Conservation (phyloP, 2,888 invertebrate species). For the Cylindroiulus punctatus region DNA sequence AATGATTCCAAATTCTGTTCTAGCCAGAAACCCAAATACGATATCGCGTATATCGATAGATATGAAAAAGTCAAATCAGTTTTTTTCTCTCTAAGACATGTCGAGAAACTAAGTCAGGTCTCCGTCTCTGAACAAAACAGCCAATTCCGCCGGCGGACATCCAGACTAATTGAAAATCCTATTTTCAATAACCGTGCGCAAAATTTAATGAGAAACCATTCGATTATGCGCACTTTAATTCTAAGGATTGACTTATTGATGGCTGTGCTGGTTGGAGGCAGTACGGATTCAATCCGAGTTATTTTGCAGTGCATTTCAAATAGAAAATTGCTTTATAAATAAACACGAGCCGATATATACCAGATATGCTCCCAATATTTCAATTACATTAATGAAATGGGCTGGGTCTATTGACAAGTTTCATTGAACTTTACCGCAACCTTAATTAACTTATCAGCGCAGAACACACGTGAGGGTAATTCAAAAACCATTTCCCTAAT, state of each 20-base stretch:
- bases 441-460: neutral
- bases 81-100: neutral
- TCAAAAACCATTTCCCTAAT: neutral
- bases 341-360: neutral
- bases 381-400: constrained; percentile 5
- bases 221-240: neutral
- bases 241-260: neutral
- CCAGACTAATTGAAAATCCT: constrained; percentile 17
- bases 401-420: constrained; percentile 12
- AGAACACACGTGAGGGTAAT: neutral
- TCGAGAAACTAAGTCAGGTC: neutral
- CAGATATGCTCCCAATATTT: neutral
- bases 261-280: neutral
- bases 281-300: neutral
- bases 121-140: neutral
- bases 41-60: no score
- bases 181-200: neutral
- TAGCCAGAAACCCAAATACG: no score
- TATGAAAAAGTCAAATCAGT: neutral
- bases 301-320: neutral
- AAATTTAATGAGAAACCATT: neutral
- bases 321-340: constrained; percentile 19
- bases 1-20: no score
- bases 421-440: constrained; percentile 35
- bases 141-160: neutral